Percentiles rank a stretch among this genome's conserved stretches.
Conservation (phyloP, 2,113 vertebrate species). For the Loxodonta africana region DNA sequence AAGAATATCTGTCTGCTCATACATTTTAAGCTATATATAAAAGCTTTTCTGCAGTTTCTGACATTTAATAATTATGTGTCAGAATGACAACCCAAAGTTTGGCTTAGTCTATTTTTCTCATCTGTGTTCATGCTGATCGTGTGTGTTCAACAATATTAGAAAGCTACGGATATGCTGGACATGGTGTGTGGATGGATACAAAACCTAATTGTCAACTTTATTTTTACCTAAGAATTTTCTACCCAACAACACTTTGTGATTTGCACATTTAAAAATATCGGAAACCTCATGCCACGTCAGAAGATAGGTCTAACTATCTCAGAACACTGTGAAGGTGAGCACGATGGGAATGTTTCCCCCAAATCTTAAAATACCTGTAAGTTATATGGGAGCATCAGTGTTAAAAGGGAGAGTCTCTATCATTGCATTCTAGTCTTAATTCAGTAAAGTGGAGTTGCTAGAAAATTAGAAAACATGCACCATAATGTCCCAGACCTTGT, state of each 20-base stretch:
- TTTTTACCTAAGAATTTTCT: background rate
- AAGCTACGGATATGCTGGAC: background rate
- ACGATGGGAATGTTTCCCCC: background rate
- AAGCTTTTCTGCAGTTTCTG: background rate
- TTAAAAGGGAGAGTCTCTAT: constrained; percentile 7
- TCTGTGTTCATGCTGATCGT: background rate
- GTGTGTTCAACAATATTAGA: background rate
- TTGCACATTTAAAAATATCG: background rate
- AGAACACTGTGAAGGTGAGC: background rate
- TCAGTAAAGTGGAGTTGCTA: background rate
- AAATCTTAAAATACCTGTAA: background rate
- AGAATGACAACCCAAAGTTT: background rate
- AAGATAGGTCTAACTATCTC: background rate
- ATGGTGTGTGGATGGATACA: background rate
- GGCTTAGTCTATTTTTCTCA: background rate
- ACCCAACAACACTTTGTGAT: background rate
- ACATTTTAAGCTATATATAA: background rate
- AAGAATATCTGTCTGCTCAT: background rate
- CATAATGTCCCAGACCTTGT: constrained; percentile 30
- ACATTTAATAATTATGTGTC: background rate
- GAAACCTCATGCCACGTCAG: background rate
- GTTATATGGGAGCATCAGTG: background rate
- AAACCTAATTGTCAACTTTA: background rate
- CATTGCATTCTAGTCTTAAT: background rate
- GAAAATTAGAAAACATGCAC: constrained; percentile 61